Conservation (phyloP, 2,797 vertebrate genomes). For the Anas flavirostris region DNA sequence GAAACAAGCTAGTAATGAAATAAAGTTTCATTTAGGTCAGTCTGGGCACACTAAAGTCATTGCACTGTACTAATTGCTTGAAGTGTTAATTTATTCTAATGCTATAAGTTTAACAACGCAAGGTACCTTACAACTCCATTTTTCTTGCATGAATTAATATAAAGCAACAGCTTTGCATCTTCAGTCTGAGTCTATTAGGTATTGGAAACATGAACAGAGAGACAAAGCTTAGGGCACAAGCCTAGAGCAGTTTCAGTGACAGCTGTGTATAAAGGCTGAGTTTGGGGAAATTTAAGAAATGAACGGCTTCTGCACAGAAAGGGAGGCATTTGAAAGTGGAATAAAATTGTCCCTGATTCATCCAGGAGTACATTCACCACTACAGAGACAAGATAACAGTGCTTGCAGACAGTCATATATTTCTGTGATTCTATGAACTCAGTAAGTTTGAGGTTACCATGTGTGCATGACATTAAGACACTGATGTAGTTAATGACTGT, state of each 20-base stretch:
- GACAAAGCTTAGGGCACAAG: not conserved
- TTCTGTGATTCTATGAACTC: not conserved
- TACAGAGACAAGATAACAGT: not conserved
- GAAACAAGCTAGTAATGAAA: conserved; percentile 4
- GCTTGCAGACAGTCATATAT: not conserved
- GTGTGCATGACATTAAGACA: not conserved
- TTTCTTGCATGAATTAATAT: not conserved
- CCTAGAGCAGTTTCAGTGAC: not conserved
- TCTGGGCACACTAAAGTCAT: not conserved
- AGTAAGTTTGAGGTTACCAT: not conserved
- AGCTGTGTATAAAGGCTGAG: not conserved
- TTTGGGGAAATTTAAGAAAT: not conserved
- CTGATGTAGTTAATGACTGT: not conserved
- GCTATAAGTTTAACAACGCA: not conserved
- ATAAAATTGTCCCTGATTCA: not conserved
- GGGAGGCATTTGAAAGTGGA: not conserved
- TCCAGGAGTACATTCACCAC: not conserved
- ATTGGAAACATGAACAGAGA: not conserved
- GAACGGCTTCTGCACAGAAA: not conserved
- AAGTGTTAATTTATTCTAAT: conserved; percentile 21
- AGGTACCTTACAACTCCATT: not conserved
- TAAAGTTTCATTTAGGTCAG: conserved; percentile 21
- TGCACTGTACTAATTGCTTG: not conserved
- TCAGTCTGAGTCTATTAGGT: not conserved
- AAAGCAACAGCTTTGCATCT: not conserved